These are phyloP conservation scores for Casuarius casuarius DNA, from an alignment of 2,113 vertebrate genomes.

Conservation along the genomic window DNA sequence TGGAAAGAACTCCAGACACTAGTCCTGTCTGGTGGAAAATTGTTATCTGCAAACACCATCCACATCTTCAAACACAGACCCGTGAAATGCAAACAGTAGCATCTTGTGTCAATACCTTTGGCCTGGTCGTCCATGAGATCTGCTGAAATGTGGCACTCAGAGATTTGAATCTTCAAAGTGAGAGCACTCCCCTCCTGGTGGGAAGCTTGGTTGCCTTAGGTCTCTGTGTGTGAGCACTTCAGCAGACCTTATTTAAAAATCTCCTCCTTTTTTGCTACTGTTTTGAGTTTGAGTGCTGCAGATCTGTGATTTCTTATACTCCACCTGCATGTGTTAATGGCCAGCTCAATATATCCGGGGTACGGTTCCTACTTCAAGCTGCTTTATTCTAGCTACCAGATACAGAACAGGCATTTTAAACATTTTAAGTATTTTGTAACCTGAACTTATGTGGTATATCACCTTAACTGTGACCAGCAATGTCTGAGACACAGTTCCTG, in stretches of 20 bases:
- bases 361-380: background rate
- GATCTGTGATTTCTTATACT: background rate
- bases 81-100: conserved; percentile 37
- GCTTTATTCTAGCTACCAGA: background rate
- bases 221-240: background rate
- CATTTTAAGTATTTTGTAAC: background rate
- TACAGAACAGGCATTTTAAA: background rate
- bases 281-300: background rate
- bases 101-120: conserved; percentile 28
- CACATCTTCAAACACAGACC: conserved; percentile 28
- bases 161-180: background rate
- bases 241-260: background rate
- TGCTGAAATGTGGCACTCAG: background rate
- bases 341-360: background rate
- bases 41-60: conserved; percentile 57
- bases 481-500: background rate
- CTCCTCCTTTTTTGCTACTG: background rate
- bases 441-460: background rate
- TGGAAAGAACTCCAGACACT: conserved; percentile 38
- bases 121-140: background rate
- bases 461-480: background rate
- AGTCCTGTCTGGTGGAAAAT: conserved; percentile 39
- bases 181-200: background rate
- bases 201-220: rapidly evolving
- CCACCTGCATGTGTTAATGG: background rate